Evolutionary conservation across 2,797 vertebrate species (phyloP).

Genomic region (Silurus lanzhouensis): DNA sequence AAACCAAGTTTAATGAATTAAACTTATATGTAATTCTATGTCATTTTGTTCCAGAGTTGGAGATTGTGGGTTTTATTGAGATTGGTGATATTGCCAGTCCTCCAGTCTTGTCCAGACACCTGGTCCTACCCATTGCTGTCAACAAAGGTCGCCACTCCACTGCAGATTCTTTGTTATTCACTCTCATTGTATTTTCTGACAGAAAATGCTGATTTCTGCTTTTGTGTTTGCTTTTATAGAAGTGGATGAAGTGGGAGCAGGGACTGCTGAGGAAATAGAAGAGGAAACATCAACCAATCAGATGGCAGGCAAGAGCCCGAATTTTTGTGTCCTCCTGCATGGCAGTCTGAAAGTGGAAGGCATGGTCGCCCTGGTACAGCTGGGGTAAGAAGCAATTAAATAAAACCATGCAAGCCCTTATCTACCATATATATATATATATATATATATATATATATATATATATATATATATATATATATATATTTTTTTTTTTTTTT

Average conservation of each 20-base stretch:
- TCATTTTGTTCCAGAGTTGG: conserved; percentile 82
- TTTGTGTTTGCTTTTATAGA: conserved; percentile 31
- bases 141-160: conserved; percentile 84
- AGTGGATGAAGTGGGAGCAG: conserved; percentile 87
- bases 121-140: conserved; percentile 93
- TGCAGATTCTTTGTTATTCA: not conserved
- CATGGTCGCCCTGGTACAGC: conserved; percentile 96
- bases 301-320: conserved; percentile 95
- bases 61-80: conserved; percentile 97
- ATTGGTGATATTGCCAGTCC: conserved; percentile 97
- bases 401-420: not conserved
- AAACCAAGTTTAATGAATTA: not conserved
- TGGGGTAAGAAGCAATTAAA: conserved; percentile 79
- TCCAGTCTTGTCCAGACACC: conserved; percentile 92
- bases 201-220: conserved; percentile 20
- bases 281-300: conserved; percentile 96
- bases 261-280: conserved; percentile 89
- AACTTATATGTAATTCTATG: not conserved
- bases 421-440: no score
- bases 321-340: conserved; percentile 96
- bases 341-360: conserved; percentile 98
- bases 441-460: no score
- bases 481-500: no score
- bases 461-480: no score
- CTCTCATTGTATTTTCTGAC: not conserved